Conservation (phyloP, 2,797 vertebrate genomes). For the Galaxias olidus region DNA sequence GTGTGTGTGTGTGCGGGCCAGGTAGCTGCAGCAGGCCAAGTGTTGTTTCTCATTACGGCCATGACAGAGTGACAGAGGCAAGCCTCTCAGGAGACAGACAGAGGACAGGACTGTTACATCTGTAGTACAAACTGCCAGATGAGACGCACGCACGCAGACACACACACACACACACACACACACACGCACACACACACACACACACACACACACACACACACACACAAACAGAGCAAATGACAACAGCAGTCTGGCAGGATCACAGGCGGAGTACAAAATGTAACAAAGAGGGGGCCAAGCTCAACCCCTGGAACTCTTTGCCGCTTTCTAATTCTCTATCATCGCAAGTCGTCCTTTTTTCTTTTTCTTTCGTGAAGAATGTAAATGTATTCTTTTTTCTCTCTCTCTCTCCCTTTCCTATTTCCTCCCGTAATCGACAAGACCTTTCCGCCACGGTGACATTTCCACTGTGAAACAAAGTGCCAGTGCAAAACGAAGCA, state of each 20-base stretch:
- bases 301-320: too few relatives aligned
- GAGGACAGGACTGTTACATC: too few relatives aligned
- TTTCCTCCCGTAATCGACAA: background rate
- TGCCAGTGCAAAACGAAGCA: background rate
- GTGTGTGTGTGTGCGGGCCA: background rate
- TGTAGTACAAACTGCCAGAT: background rate
- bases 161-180: background rate
- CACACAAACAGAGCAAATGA: slow-evolving; percentile 3
- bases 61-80: slow-evolving; percentile 21
- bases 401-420: background rate
- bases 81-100: slow-evolving; percentile 14
- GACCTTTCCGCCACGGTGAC: slow-evolving; percentile 1
- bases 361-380: background rate
- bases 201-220: slow-evolving; percentile 3
- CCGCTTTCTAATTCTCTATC: background rate
- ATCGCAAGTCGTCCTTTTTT: background rate
- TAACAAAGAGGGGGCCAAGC: too few relatives aligned
- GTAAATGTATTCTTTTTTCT: background rate
- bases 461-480: slow-evolving; percentile 2
- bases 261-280: too few relatives aligned
- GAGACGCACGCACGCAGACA: background rate
- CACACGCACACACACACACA: slow-evolving; percentile 1
- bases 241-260: too few relatives aligned
- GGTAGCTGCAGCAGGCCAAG: slow-evolving; percentile 11
- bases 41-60: slow-evolving; percentile 21